Conservation (phyloP, 2,888 invertebrate genomes). For the Unio pictorum region DNA sequence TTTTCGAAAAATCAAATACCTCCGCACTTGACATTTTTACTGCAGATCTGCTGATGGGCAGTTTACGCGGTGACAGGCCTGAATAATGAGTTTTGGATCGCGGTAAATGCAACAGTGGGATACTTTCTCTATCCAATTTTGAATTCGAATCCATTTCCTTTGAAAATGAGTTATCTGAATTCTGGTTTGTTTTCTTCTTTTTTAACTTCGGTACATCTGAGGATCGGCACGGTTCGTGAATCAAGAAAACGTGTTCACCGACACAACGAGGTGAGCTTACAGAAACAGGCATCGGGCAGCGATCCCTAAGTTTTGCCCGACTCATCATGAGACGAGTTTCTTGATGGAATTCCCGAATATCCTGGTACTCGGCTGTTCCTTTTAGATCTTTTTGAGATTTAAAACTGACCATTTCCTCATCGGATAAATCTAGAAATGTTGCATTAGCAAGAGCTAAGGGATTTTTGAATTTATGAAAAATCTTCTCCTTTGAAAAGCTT, state of each 20-base stretch:
- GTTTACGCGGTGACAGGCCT: slow-evolving; percentile 12
- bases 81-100: slow-evolving; percentile 4
- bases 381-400: too few relatives aligned
- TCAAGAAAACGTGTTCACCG: slow-evolving; percentile 24
- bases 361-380: too few relatives aligned
- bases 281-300: slow-evolving; percentile 30
- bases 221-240: slow-evolving; percentile 21
- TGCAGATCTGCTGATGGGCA: slow-evolving; percentile 9
- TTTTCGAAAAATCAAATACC: slow-evolving; percentile 27
- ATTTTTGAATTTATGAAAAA: too few relatives aligned
- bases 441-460: too few relatives aligned
- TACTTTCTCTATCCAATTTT: too few relatives aligned
- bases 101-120: background rate
- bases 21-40: slow-evolving; percentile 24
- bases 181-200: too few relatives aligned
- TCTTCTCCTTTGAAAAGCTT: too few relatives aligned
- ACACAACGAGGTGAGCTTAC: slow-evolving; percentile 20
- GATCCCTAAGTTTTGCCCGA: slow-evolving; percentile 12
- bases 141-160: too few relatives aligned
- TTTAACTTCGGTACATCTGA: slow-evolving; percentile 5
- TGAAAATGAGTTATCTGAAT: too few relatives aligned
- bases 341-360: too few relatives aligned
- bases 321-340: background rate
- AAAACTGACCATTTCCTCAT: too few relatives aligned
- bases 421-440: too few relatives aligned